phyloP scores from a whole-genome alignment of 2,797 vertebrate genomes.

The Salmo trutta region DNA sequence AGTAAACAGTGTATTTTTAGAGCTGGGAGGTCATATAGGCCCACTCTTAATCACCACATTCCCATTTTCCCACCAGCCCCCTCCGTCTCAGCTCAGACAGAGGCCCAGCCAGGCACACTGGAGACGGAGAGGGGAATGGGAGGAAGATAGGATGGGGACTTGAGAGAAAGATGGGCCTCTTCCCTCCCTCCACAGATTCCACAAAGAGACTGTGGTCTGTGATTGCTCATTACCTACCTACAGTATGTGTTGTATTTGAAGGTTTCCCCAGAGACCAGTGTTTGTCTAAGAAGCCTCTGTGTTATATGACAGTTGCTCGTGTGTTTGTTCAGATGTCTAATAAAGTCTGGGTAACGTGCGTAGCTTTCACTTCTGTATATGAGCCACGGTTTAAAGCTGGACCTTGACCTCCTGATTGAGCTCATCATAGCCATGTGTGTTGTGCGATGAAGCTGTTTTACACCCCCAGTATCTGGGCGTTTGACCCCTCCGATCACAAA shows the following conservation, averaged over 20 bases:
- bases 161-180: slow-evolving; percentile 39
- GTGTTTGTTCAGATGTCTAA: slow-evolving; percentile 17
- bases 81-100: slow-evolving; percentile 36
- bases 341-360: slow-evolving; percentile 9
- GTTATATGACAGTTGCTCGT: neutral
- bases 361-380: slow-evolving; percentile 3
- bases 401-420: slow-evolving; percentile 21
- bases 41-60: slow-evolving; percentile 77
- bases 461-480: slow-evolving; percentile 6
- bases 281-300: neutral
- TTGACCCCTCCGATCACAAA: slow-evolving; percentile 27
- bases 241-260: slow-evolving; percentile 26
- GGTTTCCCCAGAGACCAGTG: slow-evolving; percentile 23
- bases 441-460: slow-evolving; percentile 10
- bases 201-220: slow-evolving; percentile 10
- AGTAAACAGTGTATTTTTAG: slow-evolving; percentile 89
- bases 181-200: no score
- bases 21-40: slow-evolving; percentile 80
- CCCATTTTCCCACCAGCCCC: slow-evolving; percentile 79
- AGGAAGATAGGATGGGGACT: slow-evolving; percentile 6
- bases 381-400: slow-evolving; percentile 1
- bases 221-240: slow-evolving; percentile 22
- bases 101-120: neutral
- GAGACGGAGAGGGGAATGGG: slow-evolving; percentile 12
- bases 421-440: neutral